Base-by-base conservation (phyloP, 2,888 invertebrate genomes). In the Meteorus colon region DNA sequence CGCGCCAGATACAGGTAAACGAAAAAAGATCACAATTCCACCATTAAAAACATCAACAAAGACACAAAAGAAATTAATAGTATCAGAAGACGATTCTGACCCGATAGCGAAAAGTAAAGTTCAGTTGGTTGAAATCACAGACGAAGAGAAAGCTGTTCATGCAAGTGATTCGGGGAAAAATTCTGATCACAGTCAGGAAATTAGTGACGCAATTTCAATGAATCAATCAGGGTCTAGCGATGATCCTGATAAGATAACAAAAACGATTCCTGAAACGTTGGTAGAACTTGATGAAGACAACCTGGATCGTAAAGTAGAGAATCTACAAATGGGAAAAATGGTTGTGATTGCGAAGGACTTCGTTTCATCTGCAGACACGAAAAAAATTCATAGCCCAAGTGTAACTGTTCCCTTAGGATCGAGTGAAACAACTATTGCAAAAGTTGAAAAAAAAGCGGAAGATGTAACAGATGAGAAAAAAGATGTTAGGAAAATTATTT, bases 1-100 rank as follows among this genome's bases (percentile, higher is more conserved):
- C 45, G 51, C 70, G 31, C 29, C 34, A 27, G 73, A 74, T 5
- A 68, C 48, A 41, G 48, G 27, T 1, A 76, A 78, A 67, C 63
- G 66, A 8, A 77, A 75, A 19, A 74, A 79, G 34, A 78, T 55
- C 29, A 76, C 74, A 29, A 75, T 75, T 19, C 31, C 41, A 48
- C 63, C 29, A 65, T 19, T 31, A 0, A 65, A 59, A 63, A 73
- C 29, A 31, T 69, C 73, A 10, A 75, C 75, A 31, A 80, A 77
- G 29, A 68, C n/a, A 19, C 74, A 77, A 5, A 73, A 66, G 1
- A 74, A 77, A 76, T 69, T 65, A 10, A 74, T 34, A 10, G 74
- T 70, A 59, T 73, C 70, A 24, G 75, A 73, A 14, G 73, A 34
- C 16, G 69, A 77, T 27, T 69, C 74, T 27, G 51, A 74, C 68